phyloP scores from a whole-genome alignment of 35 echinoderm and acorn worm genomes.

The Heliocidaris tuberculata region DNA sequence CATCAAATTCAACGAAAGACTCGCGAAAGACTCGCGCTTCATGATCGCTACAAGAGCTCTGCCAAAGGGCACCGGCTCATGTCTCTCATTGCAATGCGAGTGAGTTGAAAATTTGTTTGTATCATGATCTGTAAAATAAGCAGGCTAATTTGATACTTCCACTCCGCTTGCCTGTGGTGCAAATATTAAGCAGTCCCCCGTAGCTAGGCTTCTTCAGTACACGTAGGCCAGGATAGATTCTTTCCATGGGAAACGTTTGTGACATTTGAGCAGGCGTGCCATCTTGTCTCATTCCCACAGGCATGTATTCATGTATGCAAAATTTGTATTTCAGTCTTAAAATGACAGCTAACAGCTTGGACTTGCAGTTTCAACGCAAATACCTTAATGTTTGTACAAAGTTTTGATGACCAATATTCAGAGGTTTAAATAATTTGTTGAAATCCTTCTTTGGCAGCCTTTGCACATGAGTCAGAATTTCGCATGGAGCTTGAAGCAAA shows the following conservation, averaged over 20 bases:
- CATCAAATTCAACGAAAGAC: background rate
- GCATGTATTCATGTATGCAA: background rate
- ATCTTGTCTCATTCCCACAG: background rate
- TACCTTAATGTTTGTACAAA: background rate
- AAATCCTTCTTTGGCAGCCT: background rate
- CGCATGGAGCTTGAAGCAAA: background rate
- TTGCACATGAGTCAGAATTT: background rate
- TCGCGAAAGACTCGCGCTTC: too few relatives aligned
- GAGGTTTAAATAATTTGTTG: background rate
- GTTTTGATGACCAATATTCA: background rate
- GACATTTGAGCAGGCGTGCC: background rate
- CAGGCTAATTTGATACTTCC: slow-evolving; percentile 41
- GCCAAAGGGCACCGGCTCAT: background rate
- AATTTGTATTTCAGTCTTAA: background rate
- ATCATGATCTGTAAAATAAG: slow-evolving; percentile 32
- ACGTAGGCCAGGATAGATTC: background rate
- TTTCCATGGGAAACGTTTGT: background rate
- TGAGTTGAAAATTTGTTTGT: background rate
- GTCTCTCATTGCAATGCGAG: background rate
- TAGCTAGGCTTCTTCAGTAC: background rate
- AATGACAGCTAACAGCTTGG: background rate
- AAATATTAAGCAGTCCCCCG: background rate
- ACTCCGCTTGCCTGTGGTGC: background rate
- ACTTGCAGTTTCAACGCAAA: background rate
- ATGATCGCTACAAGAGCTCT: background rate